Evolutionary conservation across 2,797 vertebrate genomes (phyloP).

Genomic region (Cryptoblepharus egeriae): DNA sequence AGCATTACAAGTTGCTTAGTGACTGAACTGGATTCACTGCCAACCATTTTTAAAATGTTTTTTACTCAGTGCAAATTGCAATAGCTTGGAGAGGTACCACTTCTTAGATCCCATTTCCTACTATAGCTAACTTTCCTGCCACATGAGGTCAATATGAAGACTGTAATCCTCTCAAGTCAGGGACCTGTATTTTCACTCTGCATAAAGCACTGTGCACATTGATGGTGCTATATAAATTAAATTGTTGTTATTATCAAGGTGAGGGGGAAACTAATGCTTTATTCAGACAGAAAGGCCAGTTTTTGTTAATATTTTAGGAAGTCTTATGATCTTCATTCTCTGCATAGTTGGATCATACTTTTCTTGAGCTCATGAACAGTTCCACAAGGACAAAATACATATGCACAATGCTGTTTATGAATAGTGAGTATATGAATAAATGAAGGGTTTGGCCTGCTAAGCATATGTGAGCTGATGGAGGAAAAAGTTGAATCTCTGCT

Average conservation of each 20-base stretch:
- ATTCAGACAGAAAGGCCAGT: background rate
- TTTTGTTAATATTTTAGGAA: background rate
- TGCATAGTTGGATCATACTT: background rate
- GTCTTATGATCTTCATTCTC: background rate
- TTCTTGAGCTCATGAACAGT: background rate
- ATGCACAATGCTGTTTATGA: background rate
- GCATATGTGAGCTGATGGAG: background rate
- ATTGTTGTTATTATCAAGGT: constrained; percentile 24
- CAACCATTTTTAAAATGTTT: constrained; percentile 69
- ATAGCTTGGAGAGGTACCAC: constrained; percentile 47
- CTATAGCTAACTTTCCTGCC: no score
- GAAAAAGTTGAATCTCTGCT: background rate
- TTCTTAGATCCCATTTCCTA: no score
- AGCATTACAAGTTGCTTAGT: constrained; percentile 75
- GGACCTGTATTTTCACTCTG: no score
- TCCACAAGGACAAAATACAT: background rate
- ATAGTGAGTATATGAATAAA: background rate
- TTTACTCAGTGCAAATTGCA: constrained; percentile 56
- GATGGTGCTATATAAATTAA: no score
- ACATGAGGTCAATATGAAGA: no score
- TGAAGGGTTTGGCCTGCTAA: background rate
- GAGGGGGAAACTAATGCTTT: no score
- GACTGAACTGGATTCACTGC: constrained; percentile 68
- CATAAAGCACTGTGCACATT: no score
- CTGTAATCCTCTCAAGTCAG: no score